These are phyloP conservation scores for Adineta ricciae DNA, from an alignment of 2,888 invertebrate genomes.

Conservation along the genomic window DNA sequence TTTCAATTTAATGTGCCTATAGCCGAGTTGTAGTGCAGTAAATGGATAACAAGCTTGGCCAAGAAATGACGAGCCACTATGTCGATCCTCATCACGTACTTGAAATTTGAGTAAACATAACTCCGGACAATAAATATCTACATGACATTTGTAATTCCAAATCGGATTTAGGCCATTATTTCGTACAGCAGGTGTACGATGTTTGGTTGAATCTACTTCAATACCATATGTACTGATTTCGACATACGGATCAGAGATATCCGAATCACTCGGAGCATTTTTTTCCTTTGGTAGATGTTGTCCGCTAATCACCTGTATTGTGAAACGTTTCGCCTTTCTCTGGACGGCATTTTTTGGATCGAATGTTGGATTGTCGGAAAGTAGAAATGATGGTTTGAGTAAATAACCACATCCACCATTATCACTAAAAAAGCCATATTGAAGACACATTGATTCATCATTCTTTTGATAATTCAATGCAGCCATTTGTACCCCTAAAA, in stretches of 20 bases:
- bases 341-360: background rate
- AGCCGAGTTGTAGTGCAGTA: constrained; percentile 20
- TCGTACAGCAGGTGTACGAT: constrained; percentile 45
- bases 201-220: constrained; percentile 8
- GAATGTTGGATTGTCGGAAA: constrained; percentile 55
- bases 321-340: background rate
- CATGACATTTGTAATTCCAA: constrained; percentile 59
- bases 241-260: constrained; percentile 28
- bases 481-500: constrained; percentile 42
- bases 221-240: constrained; percentile 27
- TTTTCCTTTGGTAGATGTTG: constrained; percentile 27
- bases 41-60: constrained; percentile 24
- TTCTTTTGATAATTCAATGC: constrained; percentile 57
- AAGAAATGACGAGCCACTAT: constrained; percentile 37
- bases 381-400: constrained; percentile 56
- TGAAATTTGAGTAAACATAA: constrained; percentile 56
- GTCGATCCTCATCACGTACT: constrained; percentile 51
- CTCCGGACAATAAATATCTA: constrained; percentile 56
- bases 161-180: constrained; percentile 60
- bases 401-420: constrained; percentile 58
- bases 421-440: constrained; percentile 56
- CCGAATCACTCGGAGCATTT: background rate
- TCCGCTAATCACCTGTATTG: constrained; percentile 28
- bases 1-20: constrained; percentile 26
- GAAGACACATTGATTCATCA: constrained; percentile 57